Conservation (phyloP, 1,140 invertebrate species). For the Copidosoma floridanum region DNA sequence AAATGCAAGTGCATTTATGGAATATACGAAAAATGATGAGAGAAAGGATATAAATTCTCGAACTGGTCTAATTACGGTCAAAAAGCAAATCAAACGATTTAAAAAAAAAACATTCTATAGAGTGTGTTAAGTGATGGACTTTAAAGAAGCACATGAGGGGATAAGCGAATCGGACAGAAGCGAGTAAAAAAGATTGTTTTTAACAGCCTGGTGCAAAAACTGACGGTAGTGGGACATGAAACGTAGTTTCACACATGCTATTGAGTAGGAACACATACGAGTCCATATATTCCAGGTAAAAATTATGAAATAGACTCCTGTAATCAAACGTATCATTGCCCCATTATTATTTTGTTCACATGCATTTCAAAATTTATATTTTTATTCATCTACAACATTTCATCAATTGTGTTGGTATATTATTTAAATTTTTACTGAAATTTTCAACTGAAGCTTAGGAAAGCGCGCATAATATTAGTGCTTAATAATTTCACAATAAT, state of each 20-base stretch:
- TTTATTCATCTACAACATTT: conserved; percentile 38
- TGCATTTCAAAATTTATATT: too few relatives aligned
- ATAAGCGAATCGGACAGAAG: conserved; percentile 29
- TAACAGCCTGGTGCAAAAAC: conserved; percentile 55
- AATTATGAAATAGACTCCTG: conserved; percentile 60
- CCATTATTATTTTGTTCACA: conserved; percentile 53
- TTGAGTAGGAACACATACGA: conserved; percentile 59
- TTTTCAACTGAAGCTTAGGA: too few relatives aligned
- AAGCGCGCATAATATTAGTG: background rate
- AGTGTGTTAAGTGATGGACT: conserved; percentile 19
- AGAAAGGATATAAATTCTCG: conserved; percentile 19
- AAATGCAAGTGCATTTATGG: background rate
- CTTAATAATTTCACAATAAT: background rate
- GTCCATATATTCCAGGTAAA: conserved; percentile 60
- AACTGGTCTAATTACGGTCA: conserved; percentile 22
- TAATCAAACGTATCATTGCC: conserved; percentile 53
- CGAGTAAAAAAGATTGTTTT: conserved; percentile 45
- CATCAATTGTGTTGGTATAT: background rate
- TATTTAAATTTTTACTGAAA: too few relatives aligned
- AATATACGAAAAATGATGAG: background rate
- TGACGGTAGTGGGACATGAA: conserved; percentile 58
- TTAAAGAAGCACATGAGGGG: conserved; percentile 36
- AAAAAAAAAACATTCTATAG: conserved; percentile 15
- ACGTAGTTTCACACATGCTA: conserved; percentile 58
- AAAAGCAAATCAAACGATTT: conserved; percentile 25